These are phyloP conservation scores for Leuctra nigra DNA, from an alignment of 2,888 invertebrate species.

Conservation along the genomic window DNA sequence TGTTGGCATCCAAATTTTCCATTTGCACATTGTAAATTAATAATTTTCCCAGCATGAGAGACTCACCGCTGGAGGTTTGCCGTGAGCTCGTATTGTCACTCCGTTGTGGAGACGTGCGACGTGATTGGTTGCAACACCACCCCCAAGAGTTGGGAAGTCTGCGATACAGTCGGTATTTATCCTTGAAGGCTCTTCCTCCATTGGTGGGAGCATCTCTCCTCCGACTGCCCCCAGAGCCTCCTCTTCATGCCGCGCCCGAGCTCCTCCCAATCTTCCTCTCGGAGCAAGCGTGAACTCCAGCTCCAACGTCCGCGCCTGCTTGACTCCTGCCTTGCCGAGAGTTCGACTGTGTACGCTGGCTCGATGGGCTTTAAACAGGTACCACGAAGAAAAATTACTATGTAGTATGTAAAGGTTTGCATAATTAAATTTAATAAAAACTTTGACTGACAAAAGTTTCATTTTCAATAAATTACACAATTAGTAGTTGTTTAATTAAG, in stretches of 20 bases:
- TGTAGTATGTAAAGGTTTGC: no score
- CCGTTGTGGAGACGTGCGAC: slow-evolving; percentile 20
- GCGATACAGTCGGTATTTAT: slow-evolving; percentile 49
- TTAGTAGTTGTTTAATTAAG: no score
- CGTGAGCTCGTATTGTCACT: slow-evolving; percentile 46
- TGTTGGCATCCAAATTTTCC: no score
- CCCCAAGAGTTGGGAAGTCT: slow-evolving; percentile 54
- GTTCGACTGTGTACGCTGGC: slow-evolving; percentile 71
- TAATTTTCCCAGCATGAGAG: no score
- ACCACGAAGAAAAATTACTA: no score
- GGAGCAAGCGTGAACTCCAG: slow-evolving; percentile 82
- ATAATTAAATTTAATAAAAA: no score
- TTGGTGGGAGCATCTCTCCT: not conserved
- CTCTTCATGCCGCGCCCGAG: slow-evolving; percentile 15
- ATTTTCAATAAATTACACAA: no score
- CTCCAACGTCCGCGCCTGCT: slow-evolving; percentile 84
- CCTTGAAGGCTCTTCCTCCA: not conserved
- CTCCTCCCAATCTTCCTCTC: slow-evolving; percentile 41
- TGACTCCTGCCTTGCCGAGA: slow-evolving; percentile 75
- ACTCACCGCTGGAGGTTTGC: slow-evolving; percentile 31
- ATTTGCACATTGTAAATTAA: no score
- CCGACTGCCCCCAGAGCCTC: no score
- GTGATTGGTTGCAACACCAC: slow-evolving; percentile 31
- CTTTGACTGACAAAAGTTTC: no score
- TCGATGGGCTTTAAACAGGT: slow-evolving; percentile 64